phyloP scores from a whole-genome alignment of 1,140 invertebrate genomes.

The Bradynema listronoti region DNA sequence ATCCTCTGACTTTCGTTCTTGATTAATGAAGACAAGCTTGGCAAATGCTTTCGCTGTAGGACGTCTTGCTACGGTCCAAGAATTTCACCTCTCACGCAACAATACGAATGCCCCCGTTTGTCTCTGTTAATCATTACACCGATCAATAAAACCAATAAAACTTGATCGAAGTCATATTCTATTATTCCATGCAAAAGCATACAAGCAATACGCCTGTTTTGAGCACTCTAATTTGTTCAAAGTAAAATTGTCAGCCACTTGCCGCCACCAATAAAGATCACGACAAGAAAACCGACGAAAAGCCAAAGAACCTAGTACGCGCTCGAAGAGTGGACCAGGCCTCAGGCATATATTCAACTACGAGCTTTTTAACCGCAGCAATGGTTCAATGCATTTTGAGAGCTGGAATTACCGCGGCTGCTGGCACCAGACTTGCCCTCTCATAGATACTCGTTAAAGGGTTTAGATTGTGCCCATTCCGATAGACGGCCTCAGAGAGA shows the following conservation, averaged over 20 bases:
- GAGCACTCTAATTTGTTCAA: slow-evolving; percentile 78
- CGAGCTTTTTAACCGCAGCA: slow-evolving; percentile 61
- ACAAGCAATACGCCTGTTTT: slow-evolving; percentile 70
- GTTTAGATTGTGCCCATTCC: slow-evolving; percentile 83
- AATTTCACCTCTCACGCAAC: slow-evolving; percentile 57
- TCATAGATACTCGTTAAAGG: slow-evolving; percentile 76
- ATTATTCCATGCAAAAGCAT: slow-evolving; percentile 76
- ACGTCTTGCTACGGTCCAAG: slow-evolving; percentile 73
- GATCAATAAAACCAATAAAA: slow-evolving; percentile 60
- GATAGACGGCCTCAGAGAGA: slow-evolving; percentile 73
- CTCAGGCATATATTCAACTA: slow-evolving; percentile 59
- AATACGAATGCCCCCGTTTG: slow-evolving; percentile 51
- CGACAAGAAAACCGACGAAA: slow-evolving; percentile 11
- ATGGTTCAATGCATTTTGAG: slow-evolving; percentile 80
- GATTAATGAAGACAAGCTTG: slow-evolving; percentile 73
- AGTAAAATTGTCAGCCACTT: too few species aligned
- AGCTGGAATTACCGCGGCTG: slow-evolving; percentile 78
- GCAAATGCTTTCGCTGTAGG: slow-evolving; percentile 68
- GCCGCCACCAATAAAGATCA: too few species aligned
- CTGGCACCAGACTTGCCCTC: slow-evolving; percentile 74
- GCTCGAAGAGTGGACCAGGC: slow-evolving; percentile 21
- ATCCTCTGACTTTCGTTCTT: slow-evolving; percentile 75
- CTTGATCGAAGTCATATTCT: slow-evolving; percentile 73
- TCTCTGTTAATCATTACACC: slow-evolving; percentile 49
- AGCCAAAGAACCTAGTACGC: slow-evolving; percentile 20